Conservation (phyloP, 2,113 vertebrate species). For the Galbula dea region DNA sequence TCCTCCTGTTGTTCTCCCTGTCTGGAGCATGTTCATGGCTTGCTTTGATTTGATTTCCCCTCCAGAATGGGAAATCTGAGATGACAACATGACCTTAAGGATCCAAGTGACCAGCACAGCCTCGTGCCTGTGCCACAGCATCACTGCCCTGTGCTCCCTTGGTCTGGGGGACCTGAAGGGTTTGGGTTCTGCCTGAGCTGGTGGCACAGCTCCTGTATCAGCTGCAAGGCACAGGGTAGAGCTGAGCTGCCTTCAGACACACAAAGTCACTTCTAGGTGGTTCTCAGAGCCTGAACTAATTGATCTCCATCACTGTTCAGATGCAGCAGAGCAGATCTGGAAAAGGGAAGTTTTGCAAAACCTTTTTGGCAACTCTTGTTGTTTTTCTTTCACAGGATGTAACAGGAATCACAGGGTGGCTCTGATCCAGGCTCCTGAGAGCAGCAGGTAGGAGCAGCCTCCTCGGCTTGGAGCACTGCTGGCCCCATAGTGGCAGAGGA, state of each 20-base stretch:
- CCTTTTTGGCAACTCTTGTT: not conserved
- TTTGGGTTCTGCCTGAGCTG: not conserved
- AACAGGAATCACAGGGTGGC: not conserved
- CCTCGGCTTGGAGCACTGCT: not conserved
- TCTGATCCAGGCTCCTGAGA: not conserved
- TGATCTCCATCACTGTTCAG: constrained; percentile 49
- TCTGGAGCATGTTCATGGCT: not conserved
- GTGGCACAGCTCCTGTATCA: not conserved
- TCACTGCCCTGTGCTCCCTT: fast-evolving
- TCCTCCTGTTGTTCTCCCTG: not conserved
- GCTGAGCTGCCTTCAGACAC: constrained; percentile 14
- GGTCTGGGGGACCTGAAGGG: not conserved
- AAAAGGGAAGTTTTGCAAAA: not conserved
- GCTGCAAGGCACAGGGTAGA: not conserved
- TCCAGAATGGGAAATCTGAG: not conserved
- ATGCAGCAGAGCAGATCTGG: not conserved
- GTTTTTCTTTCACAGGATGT: not conserved
- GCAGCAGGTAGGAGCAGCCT: not conserved
- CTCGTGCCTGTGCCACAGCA: fast-evolving
- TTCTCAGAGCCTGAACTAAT: constrained; percentile 48
- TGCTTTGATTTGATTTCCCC: not conserved
- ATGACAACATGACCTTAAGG: fast-evolving
- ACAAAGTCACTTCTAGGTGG: constrained; percentile 38
- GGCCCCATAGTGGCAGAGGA: not conserved
- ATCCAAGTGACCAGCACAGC: not conserved